These are phyloP conservation scores for Agelaius tricolor DNA, from an alignment of 2,113 vertebrate species.

Conservation along the genomic window DNA sequence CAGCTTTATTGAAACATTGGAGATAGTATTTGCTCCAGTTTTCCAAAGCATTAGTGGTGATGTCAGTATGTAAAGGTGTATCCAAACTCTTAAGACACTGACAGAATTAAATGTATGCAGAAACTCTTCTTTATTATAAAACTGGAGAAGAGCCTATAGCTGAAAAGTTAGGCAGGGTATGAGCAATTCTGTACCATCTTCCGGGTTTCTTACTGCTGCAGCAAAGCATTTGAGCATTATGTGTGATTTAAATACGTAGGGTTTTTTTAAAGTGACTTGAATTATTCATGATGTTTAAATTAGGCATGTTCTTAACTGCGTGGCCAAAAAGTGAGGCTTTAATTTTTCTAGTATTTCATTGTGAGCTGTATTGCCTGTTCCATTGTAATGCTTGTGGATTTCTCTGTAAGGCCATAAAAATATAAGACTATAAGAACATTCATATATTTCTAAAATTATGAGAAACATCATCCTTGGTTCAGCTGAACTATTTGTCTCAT, in stretches of 20 bases:
- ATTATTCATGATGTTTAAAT: constrained; percentile 15
- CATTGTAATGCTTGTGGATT: not conserved
- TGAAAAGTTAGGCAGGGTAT: not conserved
- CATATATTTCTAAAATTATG: not conserved
- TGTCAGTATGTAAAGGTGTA: not conserved
- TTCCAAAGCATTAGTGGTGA: not conserved
- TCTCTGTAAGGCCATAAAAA: not conserved
- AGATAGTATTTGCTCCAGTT: not conserved
- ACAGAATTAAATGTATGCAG: not conserved
- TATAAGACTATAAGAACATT: not conserved
- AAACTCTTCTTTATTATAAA: not conserved
- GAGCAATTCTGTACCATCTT: not conserved
- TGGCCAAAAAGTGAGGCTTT: not conserved
- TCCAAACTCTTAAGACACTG: not conserved
- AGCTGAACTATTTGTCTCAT: not conserved
- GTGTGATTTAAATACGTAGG: not conserved
- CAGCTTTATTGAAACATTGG: not conserved
- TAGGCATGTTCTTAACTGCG: not conserved
- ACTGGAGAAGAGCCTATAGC: not conserved
- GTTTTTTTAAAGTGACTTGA: not conserved
- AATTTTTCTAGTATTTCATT: not conserved
- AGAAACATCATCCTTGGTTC: not conserved
- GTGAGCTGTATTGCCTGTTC: not conserved
- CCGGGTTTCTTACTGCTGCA: not conserved
- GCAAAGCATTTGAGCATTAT: not conserved